Conservation (phyloP, 2,797 vertebrate genomes). For the Peromyscus aztecus region DNA sequence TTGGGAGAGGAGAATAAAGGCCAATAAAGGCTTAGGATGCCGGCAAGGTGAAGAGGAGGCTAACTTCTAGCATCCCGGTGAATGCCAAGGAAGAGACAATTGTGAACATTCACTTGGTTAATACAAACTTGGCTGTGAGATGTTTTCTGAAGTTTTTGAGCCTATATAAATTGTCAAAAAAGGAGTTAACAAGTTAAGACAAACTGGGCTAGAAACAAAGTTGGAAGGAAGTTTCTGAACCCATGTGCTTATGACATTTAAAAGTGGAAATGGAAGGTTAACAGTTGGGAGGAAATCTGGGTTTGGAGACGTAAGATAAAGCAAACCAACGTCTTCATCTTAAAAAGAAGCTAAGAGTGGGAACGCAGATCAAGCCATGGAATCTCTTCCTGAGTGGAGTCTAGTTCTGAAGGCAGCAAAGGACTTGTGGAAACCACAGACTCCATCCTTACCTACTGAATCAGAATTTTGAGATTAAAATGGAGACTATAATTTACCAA, state of each 20-base stretch:
- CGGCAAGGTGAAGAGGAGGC: not conserved
- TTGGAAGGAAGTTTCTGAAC: not conserved
- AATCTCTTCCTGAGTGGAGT: not conserved
- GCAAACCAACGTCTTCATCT: not conserved
- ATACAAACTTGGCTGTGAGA: not conserved
- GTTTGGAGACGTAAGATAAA: not conserved
- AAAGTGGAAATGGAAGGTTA: not conserved
- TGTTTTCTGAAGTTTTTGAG: constrained; percentile 1
- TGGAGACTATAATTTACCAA: not conserved
- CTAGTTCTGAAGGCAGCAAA: not conserved
- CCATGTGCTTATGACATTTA: not conserved
- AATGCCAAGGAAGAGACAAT: not conserved
- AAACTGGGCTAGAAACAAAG: not conserved
- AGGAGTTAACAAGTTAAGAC: not conserved
- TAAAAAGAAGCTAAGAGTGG: not conserved
- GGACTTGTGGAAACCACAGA: not conserved
- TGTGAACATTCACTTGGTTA: not conserved
- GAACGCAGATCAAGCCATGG: not conserved
- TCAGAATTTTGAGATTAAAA: not conserved
- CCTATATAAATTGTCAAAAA: not conserved
- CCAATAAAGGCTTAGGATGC: not conserved
- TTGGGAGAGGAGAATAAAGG: not conserved
- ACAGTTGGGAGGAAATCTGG: not conserved
- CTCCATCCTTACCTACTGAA: not conserved
- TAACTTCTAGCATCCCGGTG: too few relatives aligned